Evolutionary conservation across 2,113 vertebrate genomes (phyloP).

Genomic region (Uria aalge): DNA sequence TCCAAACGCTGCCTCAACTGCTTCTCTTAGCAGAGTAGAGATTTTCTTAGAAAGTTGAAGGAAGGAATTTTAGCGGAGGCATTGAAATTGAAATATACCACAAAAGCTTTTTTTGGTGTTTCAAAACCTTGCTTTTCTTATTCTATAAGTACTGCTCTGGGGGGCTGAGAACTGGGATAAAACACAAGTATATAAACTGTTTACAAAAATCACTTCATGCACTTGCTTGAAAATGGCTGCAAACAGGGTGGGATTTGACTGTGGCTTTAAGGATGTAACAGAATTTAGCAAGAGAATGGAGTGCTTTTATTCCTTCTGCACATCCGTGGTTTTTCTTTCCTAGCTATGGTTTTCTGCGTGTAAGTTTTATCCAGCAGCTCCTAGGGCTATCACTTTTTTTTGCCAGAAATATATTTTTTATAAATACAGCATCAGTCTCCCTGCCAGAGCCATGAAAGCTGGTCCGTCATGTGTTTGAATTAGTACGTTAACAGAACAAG

Average conservation of each 20-base stretch:
- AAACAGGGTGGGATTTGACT: background rate
- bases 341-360: background rate
- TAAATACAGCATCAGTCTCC: background rate
- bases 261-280: background rate
- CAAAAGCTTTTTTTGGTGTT: background rate
- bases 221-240: background rate
- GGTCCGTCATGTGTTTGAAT: slow-evolving; percentile 1
- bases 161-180: background rate
- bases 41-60: background rate
- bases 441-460: background rate
- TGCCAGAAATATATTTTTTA: background rate
- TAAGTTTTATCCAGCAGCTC: background rate
- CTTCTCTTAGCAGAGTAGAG: background rate
- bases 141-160: background rate
- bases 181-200: background rate
- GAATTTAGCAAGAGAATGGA: background rate
- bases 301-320: background rate
- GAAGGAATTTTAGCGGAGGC: background rate
- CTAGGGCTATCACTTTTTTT: background rate
- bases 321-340: background rate
- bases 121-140: background rate
- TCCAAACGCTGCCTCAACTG: background rate
- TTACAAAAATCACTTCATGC: background rate
- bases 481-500: background rate
- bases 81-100: accelerated